phyloP scores from a whole-genome alignment of 2,888 invertebrate species.

The Scaptodrosophila latifasciaeformis region DNA sequence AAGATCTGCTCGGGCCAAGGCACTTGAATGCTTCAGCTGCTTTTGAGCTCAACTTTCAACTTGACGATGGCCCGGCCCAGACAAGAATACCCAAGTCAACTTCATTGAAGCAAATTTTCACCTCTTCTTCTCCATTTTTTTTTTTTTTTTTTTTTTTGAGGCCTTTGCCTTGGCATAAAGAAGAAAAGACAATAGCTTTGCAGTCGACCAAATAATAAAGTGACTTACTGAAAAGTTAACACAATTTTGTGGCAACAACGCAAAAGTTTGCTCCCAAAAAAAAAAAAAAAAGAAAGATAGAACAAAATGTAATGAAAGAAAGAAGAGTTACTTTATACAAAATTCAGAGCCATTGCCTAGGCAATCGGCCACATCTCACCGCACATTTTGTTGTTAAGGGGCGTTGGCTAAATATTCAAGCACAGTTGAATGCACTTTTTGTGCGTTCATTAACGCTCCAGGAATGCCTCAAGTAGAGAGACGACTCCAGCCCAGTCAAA shows the following conservation, averaged over 20 bases:
- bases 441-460: conserved; percentile 32
- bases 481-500: not conserved
- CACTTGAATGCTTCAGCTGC: not conserved
- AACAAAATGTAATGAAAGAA: too few species aligned
- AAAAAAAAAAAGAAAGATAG: too few species aligned
- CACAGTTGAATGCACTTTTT: conserved; percentile 63
- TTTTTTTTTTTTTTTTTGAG: too few species aligned
- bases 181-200: conserved; percentile 6
- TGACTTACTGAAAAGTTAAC: conserved; percentile 62
- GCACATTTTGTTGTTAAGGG: not conserved
- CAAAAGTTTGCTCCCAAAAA: conserved; percentile 53
- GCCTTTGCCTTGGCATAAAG: conserved; percentile 8
- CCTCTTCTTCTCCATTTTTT: too few species aligned
- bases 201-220: conserved; percentile 50
- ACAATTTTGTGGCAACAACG: conserved; percentile 63
- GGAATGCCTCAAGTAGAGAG: too few species aligned
- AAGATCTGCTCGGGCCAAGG: not conserved
- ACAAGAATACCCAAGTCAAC: conserved; percentile 27
- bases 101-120: conserved; percentile 47
- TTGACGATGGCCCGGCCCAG: conserved; percentile 7
- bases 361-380: not conserved
- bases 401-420: conserved; percentile 30
- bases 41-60: not conserved
- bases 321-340: too few species aligned
- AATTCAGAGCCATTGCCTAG: too few species aligned